Percentiles rank a stretch among this genome's conserved stretches.
Evolutionary conservation across 2,113 vertebrate species (phyloP).

Genomic region (Alosa alosa): DNA sequence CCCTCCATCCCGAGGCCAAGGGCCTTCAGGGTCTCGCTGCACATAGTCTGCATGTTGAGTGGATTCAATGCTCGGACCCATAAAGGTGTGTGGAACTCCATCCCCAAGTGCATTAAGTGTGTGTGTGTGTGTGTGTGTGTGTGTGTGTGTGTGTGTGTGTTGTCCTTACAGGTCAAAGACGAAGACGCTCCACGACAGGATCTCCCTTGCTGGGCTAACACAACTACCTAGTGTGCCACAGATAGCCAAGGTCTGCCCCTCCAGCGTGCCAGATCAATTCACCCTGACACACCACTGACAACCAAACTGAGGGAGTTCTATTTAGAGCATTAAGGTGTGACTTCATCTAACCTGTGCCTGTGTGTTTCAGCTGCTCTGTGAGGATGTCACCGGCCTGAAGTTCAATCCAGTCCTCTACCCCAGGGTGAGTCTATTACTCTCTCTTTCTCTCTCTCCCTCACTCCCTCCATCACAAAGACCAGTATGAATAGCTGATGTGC

Average conservation of each 20-base stretch:
- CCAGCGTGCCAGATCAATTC: not conserved
- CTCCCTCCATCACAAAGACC: not conserved
- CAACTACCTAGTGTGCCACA: conserved; percentile 94
- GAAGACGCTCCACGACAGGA: conserved; percentile 90
- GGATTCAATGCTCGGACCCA: not conserved
- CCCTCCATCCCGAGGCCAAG: not conserved
- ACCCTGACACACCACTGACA: not conserved
- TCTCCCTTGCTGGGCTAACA: conserved; percentile 89
- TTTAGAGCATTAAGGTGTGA: not conserved
- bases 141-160: conserved; percentile 4
- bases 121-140: not conserved
- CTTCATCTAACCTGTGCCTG: conserved; percentile 20
- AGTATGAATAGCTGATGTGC: not conserved
- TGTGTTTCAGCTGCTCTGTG: conserved; percentile 85
- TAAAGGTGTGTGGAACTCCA: not conserved
- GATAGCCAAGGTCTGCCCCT: conserved; percentile 86
- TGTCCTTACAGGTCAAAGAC: conserved; percentile 76
- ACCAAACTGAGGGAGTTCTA: not conserved
- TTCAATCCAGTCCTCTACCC: conserved; percentile 92
- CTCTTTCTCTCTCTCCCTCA: not conserved
- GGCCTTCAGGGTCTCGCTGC: not conserved
- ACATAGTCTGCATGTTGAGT: not conserved
- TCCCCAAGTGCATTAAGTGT: not conserved
- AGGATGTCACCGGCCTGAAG: conserved; percentile 87
- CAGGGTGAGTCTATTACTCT: conserved; percentile 77